These are phyloP conservation scores for Hippocampus zosterae DNA, from an alignment of 2,113 vertebrate species.

Conservation along the genomic window DNA sequence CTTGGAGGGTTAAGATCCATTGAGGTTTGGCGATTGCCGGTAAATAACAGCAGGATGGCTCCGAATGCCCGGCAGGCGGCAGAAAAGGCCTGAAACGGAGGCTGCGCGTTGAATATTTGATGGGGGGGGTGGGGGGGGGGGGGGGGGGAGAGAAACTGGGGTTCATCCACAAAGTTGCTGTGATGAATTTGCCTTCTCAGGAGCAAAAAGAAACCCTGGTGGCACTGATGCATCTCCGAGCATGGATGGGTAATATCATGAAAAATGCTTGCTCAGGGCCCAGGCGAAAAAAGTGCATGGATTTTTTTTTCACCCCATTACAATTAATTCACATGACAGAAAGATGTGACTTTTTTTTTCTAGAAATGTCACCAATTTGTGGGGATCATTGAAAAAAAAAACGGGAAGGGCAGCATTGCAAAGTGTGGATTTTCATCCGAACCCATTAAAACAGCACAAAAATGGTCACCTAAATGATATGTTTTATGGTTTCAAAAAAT, in stretches of 20 bases:
- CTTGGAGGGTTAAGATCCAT: not conserved
- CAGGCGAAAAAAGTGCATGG: too few species aligned
- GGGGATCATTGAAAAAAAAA: too few species aligned
- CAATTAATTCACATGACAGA: too few species aligned
- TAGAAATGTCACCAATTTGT: too few species aligned
- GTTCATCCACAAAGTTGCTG: slow-evolving; percentile 29
- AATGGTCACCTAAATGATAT: too few species aligned
- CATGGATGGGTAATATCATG: not conserved
- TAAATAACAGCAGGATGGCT: not conserved
- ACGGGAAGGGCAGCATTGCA: too few species aligned
- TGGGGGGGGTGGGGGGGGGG: slow-evolving; percentile 34
- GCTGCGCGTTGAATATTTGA: slow-evolving; percentile 64
- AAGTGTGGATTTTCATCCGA: too few species aligned
- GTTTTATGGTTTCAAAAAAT: too few species aligned
- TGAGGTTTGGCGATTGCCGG: not conserved
- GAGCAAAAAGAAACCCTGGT: not conserved
- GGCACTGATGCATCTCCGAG: not conserved
- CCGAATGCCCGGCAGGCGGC: not conserved
- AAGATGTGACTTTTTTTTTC: too few species aligned
- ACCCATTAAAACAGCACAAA: too few species aligned
- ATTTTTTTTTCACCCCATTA: too few species aligned
- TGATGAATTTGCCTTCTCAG: slow-evolving; percentile 40
- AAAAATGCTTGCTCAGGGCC: not conserved
- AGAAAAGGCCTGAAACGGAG: slow-evolving; percentile 12
- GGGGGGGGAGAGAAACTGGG: slow-evolving; percentile 26